Evolutionary conservation across 2,113 vertebrate genomes (phyloP).

Genomic region (Alligator sinensis): DNA sequence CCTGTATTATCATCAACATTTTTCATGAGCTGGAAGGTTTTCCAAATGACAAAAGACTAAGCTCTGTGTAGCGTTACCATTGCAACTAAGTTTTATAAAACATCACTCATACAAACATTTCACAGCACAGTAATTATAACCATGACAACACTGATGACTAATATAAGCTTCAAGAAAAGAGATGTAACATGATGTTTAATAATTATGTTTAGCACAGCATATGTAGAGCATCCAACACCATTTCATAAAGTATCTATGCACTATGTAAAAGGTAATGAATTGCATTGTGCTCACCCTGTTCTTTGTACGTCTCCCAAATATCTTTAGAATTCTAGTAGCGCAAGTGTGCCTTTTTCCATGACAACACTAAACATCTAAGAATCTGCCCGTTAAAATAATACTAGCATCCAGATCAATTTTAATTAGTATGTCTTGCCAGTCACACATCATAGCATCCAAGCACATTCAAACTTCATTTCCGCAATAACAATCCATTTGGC

Average conservation of each 20-base stretch:
- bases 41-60: not conserved
- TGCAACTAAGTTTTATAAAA: not conserved
- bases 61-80: not conserved
- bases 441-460: not conserved
- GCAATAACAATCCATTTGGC: not conserved
- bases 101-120: not conserved
- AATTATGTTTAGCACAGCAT: not conserved
- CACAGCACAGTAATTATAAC: slow-evolving; percentile 6
- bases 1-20: not conserved
- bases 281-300: no score
- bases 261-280: no score
- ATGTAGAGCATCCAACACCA: not conserved
- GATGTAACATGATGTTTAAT: not conserved
- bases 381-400: not conserved
- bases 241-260: not conserved
- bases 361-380: not conserved
- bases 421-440: not conserved
- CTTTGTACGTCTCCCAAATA: not conserved
- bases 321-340: not conserved
- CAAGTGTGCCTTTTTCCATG: not conserved
- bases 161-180: not conserved
- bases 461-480: not conserved
- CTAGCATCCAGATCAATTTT: not conserved
- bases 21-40: not conserved
- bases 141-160: slow-evolving; percentile 28